Conservation (phyloP, 2,797 vertebrate genomes). For the Pseudomugil gertrudae region DNA sequence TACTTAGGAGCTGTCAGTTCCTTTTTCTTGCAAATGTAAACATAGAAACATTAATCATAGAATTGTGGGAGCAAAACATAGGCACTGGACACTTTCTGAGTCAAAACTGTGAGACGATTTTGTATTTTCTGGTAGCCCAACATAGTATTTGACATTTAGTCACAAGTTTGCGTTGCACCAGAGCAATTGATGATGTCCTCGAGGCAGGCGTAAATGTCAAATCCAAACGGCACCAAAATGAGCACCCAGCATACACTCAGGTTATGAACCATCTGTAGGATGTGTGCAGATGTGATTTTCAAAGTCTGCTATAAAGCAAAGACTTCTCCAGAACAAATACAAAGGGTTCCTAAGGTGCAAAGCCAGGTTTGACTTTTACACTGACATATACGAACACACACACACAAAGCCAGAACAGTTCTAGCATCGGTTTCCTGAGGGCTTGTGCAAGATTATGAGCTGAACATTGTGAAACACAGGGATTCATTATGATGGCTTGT, state of each 20-base stretch:
- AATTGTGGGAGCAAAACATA: too few species aligned
- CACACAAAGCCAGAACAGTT: neutral
- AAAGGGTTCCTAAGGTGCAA: neutral
- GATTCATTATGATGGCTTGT: neutral
- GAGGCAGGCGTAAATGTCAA: neutral
- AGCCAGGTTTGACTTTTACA: neutral
- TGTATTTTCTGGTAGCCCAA: neutral
- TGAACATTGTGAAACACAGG: slow-evolving; percentile 7
- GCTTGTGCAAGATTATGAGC: neutral
- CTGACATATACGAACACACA: neutral
- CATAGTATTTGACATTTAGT: neutral
- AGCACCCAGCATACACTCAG: neutral
- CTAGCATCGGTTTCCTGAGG: neutral
- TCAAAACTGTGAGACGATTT: too few species aligned
- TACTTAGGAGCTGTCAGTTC: too few species aligned
- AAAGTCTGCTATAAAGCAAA: neutral
- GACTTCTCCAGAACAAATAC: neutral
- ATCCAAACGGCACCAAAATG: neutral
- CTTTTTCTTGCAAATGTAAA: too few species aligned
- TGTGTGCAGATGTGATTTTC: neutral
- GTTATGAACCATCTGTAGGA: neutral
- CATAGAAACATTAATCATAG: too few species aligned
- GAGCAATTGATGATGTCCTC: neutral
- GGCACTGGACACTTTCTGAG: too few species aligned
- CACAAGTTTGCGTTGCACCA: neutral